Percentiles rank a stretch among this genome's conserved stretches.
Evolutionary conservation across 2,888 invertebrate species (phyloP).

Genomic region (Philhelius pedissequus): DNA sequence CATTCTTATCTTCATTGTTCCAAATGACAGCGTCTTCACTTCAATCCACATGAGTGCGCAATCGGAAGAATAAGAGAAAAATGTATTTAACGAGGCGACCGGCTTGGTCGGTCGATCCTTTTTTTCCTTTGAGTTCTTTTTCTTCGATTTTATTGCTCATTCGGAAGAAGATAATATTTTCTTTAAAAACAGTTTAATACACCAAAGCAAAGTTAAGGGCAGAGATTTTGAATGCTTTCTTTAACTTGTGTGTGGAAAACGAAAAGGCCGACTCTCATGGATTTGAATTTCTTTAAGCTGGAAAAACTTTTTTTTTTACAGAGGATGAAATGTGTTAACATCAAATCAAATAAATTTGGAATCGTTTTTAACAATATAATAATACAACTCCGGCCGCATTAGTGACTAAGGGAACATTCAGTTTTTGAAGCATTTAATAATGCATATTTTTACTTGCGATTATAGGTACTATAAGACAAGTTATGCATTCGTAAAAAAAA

Average conservation of each 20-base stretch:
- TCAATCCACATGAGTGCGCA: conserved; percentile 69
- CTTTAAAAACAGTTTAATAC: background rate
- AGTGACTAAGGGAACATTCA: too few species aligned
- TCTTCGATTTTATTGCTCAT: conserved; percentile 46
- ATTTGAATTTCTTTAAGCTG: conserved; percentile 22
- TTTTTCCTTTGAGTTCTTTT: conserved; percentile 10
- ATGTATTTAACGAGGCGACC: conserved; percentile 55
- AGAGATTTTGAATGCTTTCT: background rate
- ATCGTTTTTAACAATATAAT: too few species aligned
- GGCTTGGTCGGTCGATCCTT: conserved; percentile 23
- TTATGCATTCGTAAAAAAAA: too few species aligned
- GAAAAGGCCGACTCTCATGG: background rate
- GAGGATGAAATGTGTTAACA: too few species aligned
- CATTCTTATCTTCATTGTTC: conserved; percentile 65
- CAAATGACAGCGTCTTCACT: conserved; percentile 69
- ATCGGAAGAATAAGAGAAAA: conserved; percentile 53
- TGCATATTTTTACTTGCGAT: too few species aligned
- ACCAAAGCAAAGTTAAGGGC: background rate
- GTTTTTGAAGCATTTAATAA: too few species aligned
- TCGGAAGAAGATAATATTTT: conserved; percentile 18
- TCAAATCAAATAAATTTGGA: too few species aligned
- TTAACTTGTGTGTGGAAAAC: background rate
- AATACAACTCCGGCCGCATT: too few species aligned
- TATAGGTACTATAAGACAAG: too few species aligned
- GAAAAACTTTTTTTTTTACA: too few species aligned